These are phyloP conservation scores for Parnassius glacialis DNA, from an alignment of 2,888 invertebrate species.

Conservation along the genomic window DNA sequence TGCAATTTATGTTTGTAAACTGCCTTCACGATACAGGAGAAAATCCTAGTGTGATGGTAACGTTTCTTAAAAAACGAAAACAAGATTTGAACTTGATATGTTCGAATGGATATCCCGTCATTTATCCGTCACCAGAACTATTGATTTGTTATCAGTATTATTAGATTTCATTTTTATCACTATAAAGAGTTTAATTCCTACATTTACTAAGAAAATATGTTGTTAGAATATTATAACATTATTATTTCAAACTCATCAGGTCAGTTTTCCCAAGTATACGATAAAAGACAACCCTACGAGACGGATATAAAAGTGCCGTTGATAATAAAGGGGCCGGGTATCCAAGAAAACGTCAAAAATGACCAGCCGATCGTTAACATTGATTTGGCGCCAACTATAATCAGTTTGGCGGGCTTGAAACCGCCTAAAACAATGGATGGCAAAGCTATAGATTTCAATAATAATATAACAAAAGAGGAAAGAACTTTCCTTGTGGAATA, in stretches of 20 bases:
- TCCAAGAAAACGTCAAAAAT: conserved; percentile 71
- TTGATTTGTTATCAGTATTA: too few species aligned
- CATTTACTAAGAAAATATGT: too few species aligned
- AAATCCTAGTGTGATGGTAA: too few species aligned
- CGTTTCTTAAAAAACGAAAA: too few species aligned
- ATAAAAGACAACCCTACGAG: conserved; percentile 95
- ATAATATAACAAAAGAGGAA: conserved; percentile 34
- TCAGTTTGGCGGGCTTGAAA: conserved; percentile 84
- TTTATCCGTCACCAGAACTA: too few species aligned
- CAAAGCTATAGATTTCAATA: conserved; percentile 42
- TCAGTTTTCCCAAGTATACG: conserved; percentile 92
- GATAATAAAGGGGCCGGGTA: conserved; percentile 87
- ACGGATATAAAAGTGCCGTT: conserved; percentile 93
- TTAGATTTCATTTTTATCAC: too few species aligned
- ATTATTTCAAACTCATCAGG: conserved; percentile 70
- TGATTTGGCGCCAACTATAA: conserved; percentile 92
- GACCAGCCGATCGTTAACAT: conserved; percentile 85
- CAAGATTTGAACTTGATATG: too few species aligned
- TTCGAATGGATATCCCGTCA: too few species aligned
- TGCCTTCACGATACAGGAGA: too few species aligned
- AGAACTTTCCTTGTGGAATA: conserved; percentile 89
- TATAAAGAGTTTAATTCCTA: too few species aligned
- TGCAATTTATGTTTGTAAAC: too few species aligned
- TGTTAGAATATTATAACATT: background rate
- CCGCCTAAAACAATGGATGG: conserved; percentile 83